Evolutionary conservation across 2,113 vertebrate species (phyloP).

Genomic region (Lepus timidus): DNA sequence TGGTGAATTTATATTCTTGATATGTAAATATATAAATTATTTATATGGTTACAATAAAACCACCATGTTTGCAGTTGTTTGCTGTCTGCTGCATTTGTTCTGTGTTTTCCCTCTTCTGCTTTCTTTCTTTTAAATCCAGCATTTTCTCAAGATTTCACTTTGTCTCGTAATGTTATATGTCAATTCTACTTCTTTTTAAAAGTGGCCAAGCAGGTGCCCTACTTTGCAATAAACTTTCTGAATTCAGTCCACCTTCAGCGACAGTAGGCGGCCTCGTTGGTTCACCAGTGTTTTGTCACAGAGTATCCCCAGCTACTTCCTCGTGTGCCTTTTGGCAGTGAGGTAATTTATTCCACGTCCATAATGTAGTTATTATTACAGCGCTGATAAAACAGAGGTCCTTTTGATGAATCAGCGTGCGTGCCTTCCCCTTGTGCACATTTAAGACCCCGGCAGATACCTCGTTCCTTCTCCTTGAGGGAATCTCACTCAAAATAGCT

Average conservation of each 20-base stretch:
- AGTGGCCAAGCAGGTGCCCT: accelerated
- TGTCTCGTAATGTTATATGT: background rate
- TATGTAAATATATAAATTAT: background rate
- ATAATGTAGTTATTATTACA: no score
- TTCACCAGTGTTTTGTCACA: background rate
- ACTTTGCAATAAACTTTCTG: background rate
- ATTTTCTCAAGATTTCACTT: background rate
- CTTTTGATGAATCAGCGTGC: no score
- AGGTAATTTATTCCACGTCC: no score
- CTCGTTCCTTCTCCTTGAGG: no score
- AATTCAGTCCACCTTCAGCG: background rate
- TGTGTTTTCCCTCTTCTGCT: background rate
- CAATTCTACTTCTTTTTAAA: background rate
- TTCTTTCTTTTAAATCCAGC: background rate
- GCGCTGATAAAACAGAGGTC: no score
- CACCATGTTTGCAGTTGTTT: background rate
- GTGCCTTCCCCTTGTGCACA: no score
- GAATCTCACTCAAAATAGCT: no score
- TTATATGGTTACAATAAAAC: background rate
- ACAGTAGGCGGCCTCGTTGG: background rate
- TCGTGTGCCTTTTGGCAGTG: no score
- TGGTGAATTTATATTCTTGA: background rate
- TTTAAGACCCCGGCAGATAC: no score
- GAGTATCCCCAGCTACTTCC: no score
- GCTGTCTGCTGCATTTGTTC: background rate